These are phyloP conservation scores for Hybos culiciformis DNA, from an alignment of 2,888 invertebrate genomes.

Conservation along the genomic window DNA sequence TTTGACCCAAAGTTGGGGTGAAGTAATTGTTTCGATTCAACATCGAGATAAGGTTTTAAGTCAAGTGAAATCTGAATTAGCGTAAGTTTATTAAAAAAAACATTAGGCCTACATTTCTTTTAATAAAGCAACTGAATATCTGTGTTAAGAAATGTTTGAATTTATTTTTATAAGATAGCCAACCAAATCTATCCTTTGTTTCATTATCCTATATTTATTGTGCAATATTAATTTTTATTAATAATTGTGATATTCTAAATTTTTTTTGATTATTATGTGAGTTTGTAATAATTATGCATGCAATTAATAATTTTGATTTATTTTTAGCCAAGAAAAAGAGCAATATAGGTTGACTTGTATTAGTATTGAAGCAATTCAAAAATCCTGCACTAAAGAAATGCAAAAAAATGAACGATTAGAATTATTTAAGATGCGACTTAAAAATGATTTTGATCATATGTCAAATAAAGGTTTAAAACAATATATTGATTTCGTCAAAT, in stretches of 20 bases:
- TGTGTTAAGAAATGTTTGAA: constrained; percentile 1
- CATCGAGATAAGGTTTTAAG: constrained; percentile 53
- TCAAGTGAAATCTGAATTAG: constrained; percentile 31
- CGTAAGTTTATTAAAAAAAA: constrained; percentile 5
- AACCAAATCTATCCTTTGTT: too few species aligned
- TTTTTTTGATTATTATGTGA: background rate
- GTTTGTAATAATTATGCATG: background rate
- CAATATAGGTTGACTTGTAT: constrained; percentile 41
- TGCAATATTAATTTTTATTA: background rate
- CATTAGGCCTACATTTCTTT: background rate
- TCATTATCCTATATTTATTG: constrained; percentile 8
- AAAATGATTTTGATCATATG: constrained; percentile 40
- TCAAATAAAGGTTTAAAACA: constrained; percentile 32
- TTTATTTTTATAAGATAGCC: too few species aligned
- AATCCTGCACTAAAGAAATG: constrained; percentile 50
- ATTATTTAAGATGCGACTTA: constrained; percentile 43
- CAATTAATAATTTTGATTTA: constrained; percentile 3
- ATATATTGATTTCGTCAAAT: background rate
- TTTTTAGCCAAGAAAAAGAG: constrained; percentile 43
- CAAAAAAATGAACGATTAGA: constrained; percentile 49
- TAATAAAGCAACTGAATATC: background rate
- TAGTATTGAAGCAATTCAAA: constrained; percentile 53
- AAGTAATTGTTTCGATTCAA: constrained; percentile 54
- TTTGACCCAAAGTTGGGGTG: constrained; percentile 59
- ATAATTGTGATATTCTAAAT: background rate